phyloP scores from a whole-genome alignment of 2,888 invertebrate species.

The Dugesia japonica region DNA sequence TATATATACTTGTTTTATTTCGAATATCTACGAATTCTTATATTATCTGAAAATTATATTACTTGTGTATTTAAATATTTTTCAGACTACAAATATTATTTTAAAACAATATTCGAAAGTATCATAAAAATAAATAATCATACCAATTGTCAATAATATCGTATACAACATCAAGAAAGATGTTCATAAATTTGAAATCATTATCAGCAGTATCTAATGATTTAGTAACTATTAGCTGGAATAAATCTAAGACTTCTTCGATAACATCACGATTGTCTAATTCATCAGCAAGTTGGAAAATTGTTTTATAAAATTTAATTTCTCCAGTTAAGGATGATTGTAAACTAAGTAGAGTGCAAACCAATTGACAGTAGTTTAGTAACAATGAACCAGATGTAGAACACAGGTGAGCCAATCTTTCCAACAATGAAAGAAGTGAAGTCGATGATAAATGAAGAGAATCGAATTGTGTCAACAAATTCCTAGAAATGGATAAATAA shows the following conservation, averaged over 20 bases:
- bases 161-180: not conserved
- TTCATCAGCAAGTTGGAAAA: not conserved
- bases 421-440: not conserved
- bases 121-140: not conserved
- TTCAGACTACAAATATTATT: too few relatives aligned
- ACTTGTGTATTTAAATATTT: too few relatives aligned
- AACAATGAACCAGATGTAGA: not conserved
- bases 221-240: not conserved
- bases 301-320: not conserved
- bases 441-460: not conserved
- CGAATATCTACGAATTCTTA: too few relatives aligned
- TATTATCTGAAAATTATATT: too few relatives aligned
- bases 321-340: not conserved
- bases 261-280: not conserved
- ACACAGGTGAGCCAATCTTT: not conserved
- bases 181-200: not conserved
- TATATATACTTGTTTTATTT: too few relatives aligned
- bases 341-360: not conserved
- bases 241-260: conserved; percentile 1
- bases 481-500: not conserved
- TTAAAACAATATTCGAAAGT: too few relatives aligned
- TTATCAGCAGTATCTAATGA: not conserved
- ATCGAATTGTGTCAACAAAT: not conserved
- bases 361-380: not conserved
- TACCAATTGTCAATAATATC: not conserved